Percentiles rank a stretch among this genome's conserved stretches.
These are phyloP conservation scores for Petroica traversi DNA, from an alignment of 2,113 vertebrate species.

Conservation along the genomic window DNA sequence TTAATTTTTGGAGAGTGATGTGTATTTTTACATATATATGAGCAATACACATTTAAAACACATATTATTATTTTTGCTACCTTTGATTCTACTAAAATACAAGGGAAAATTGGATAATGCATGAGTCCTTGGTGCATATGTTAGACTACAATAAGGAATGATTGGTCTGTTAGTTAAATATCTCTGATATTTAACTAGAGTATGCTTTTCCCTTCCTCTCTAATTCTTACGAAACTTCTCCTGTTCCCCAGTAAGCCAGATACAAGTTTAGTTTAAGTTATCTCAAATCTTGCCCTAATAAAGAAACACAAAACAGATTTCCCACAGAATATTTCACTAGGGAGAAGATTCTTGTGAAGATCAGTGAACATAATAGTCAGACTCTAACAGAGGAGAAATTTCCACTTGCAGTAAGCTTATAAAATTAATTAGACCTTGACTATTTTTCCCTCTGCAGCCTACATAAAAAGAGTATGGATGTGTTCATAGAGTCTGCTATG, in stretches of 20 bases:
- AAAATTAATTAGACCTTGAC: constrained; percentile 12
- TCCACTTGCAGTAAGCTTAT: neutral
- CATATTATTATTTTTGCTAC: neutral
- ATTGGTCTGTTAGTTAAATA: neutral
- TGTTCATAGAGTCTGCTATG: neutral
- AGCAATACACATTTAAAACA: neutral
- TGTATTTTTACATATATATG: neutral
- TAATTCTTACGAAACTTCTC: neutral
- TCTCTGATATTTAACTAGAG: neutral
- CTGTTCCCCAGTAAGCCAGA: neutral
- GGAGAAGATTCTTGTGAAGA: neutral
- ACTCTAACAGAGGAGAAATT: neutral
- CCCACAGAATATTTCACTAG: neutral
- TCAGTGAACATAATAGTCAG: neutral
- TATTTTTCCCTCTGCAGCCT: neutral
- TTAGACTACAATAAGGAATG: fast-evolving
- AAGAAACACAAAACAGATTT: neutral
- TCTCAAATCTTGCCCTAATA: neutral
- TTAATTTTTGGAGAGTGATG: neutral
- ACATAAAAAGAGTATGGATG: neutral
- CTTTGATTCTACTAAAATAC: neutral
- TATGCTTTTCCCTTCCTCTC: neutral
- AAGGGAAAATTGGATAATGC: neutral
- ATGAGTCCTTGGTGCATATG: neutral
- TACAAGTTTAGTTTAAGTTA: neutral